phyloP scores from a whole-genome alignment of 2,113 vertebrate species.

The Pheucticus melanocephalus region DNA sequence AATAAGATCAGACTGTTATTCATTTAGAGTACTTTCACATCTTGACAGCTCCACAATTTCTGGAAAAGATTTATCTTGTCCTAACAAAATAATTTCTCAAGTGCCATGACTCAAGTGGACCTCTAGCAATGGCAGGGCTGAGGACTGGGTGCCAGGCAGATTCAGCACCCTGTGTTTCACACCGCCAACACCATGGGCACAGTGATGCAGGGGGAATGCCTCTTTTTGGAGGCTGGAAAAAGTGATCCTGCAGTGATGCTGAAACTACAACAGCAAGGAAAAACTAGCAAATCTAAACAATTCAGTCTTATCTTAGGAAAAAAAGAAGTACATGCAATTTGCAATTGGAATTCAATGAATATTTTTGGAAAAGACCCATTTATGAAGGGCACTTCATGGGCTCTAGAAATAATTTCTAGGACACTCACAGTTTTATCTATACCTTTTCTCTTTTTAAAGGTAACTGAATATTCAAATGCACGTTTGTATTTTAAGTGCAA shows the following conservation, averaged over 20 bases:
- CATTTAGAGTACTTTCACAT: background rate
- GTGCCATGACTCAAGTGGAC: background rate
- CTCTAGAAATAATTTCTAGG: slow-evolving; percentile 9
- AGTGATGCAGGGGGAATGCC: background rate
- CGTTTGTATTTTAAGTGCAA: slow-evolving; percentile 68
- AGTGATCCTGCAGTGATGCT: background rate
- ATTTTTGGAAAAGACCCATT: background rate
- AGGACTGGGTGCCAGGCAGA: background rate
- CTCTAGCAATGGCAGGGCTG: background rate
- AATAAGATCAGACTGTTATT: background rate
- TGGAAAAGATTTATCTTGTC: slow-evolving; percentile 21
- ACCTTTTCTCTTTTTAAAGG: slow-evolving; percentile 48
- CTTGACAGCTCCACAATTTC: background rate
- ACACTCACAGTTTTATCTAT: slow-evolving; percentile 21
- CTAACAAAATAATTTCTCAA: background rate
- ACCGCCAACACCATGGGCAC: accelerated
- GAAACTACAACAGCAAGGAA: background rate
- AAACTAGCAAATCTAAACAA: background rate
- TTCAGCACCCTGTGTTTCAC: accelerated
- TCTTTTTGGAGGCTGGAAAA: background rate
- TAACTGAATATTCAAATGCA: slow-evolving; percentile 69
- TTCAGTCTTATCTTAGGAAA: background rate
- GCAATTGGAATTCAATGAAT: background rate
- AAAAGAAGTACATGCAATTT: background rate
- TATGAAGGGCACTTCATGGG: background rate